Evolutionary conservation across 1,140 invertebrate genomes (phyloP).

Genomic region (Neomicropteryx cornuta): DNA sequence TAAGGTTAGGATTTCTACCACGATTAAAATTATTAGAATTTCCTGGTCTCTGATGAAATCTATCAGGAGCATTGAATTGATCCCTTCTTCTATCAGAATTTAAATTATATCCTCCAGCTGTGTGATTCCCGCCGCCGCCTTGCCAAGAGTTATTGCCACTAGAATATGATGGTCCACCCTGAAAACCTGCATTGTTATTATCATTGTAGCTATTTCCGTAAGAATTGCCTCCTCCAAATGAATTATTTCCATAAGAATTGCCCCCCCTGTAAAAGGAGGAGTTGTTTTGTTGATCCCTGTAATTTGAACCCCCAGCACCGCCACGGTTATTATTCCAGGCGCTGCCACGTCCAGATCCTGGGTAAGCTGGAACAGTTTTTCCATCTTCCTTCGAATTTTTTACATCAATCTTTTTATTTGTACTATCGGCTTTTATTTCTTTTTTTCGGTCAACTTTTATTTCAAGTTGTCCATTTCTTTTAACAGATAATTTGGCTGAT

Average conservation of each 20-base stretch:
- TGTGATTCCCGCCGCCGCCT: slow-evolving; percentile 20
- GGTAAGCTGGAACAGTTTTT: slow-evolving; percentile 50
- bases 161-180: too few species aligned
- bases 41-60: not conserved
- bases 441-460: slow-evolving; percentile 25
- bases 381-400: slow-evolving; percentile 17
- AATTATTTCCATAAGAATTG: too few species aligned
- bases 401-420: too few species aligned
- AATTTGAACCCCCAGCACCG: slow-evolving; percentile 27
- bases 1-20: slow-evolving; percentile 6
- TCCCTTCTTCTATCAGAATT: too few species aligned
- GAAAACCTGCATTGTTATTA: too few species aligned
- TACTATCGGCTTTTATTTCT: slow-evolving; percentile 25
- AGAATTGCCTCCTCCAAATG: too few species aligned
- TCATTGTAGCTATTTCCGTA: too few species aligned
- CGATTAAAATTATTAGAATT: not conserved
- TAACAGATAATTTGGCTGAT: slow-evolving; percentile 45
- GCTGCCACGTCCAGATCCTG: slow-evolving; percentile 31
- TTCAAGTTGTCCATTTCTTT: slow-evolving; percentile 46
- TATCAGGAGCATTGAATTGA: too few species aligned
- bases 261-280: too few species aligned
- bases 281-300: too few species aligned
- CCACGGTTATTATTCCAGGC: slow-evolving; percentile 24
- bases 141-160: slow-evolving; percentile 26
- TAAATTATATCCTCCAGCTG: slow-evolving; percentile 23